Conservation (phyloP, 2,113 vertebrate genomes). For the Lota lota region DNA sequence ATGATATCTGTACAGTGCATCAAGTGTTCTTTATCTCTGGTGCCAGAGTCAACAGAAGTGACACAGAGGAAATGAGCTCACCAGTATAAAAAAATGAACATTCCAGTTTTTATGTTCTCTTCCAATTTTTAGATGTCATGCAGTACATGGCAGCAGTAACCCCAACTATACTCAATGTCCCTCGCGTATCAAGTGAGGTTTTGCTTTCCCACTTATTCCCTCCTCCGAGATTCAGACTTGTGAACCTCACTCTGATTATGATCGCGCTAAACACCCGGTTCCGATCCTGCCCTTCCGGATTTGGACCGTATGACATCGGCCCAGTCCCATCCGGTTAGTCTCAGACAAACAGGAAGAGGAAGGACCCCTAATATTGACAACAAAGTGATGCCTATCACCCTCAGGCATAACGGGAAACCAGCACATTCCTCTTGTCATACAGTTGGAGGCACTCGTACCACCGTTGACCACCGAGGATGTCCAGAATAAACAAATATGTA, state of each 20-base stretch:
- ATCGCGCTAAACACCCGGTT: background rate
- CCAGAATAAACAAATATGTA: too few species aligned
- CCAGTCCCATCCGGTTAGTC: slow-evolving; percentile 6
- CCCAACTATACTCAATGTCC: background rate
- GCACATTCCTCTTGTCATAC: background rate
- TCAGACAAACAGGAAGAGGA: slow-evolving; percentile 18
- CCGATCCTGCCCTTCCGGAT: slow-evolving; percentile 9
- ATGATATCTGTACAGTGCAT: too few species aligned
- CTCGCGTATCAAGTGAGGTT: slow-evolving; percentile 8
- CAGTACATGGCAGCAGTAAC: too few species aligned
- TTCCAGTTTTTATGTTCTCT: too few species aligned
- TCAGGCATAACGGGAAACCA: slow-evolving; percentile 44
- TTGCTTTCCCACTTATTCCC: background rate
- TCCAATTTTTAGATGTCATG: too few species aligned
- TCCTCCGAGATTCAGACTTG: slow-evolving; percentile 11
- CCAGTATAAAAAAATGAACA: too few species aligned
- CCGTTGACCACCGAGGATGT: too few species aligned
- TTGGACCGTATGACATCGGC: background rate
- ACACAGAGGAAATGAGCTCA: too few species aligned
- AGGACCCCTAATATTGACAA: background rate
- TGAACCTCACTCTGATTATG: too few species aligned
- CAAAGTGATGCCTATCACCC: slow-evolving; percentile 19
- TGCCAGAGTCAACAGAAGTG: too few species aligned
- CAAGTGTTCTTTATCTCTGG: too few species aligned
- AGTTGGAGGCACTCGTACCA: too few species aligned